phyloP scores from a whole-genome alignment of 2,888 invertebrate species.

The Hemistola chrysoprasaria region DNA sequence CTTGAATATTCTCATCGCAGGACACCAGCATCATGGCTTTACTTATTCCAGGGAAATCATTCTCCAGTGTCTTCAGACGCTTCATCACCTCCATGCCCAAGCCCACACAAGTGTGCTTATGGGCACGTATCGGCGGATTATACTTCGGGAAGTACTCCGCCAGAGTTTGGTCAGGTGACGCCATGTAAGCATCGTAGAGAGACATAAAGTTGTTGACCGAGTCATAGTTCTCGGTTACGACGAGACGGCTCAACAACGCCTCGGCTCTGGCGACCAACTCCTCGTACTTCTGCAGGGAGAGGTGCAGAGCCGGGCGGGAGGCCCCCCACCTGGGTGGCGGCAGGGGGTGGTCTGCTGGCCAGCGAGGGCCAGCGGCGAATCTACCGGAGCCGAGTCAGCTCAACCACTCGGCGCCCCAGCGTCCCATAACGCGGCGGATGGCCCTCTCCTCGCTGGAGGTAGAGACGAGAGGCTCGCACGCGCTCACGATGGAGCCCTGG shows the following conservation, averaged over 20 bases:
- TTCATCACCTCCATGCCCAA: conserved; percentile 92
- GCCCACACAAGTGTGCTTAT: conserved; percentile 95
- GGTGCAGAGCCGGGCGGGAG: conserved; percentile 84
- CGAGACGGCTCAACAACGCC: conserved; percentile 90
- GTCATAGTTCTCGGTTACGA: conserved; percentile 94
- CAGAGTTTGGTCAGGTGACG: conserved; percentile 85
- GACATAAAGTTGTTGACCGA: conserved; percentile 93
- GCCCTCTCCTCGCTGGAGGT: conserved; percentile 73
- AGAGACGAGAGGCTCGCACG: conserved; percentile 53
- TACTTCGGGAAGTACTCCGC: conserved; percentile 91
- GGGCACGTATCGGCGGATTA: conserved; percentile 90
- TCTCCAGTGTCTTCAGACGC: conserved; percentile 82
- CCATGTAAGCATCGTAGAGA: conserved; percentile 85
- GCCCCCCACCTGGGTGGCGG: conserved; percentile 75
- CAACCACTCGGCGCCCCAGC: conserved; percentile 98
- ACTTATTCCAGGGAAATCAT: conserved; percentile 86
- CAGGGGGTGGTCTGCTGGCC: conserved; percentile 76
- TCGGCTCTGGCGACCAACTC: conserved; percentile 91
- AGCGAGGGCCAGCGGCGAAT: conserved; percentile 50
- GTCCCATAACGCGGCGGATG: conserved; percentile 85
- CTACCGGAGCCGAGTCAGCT: conserved; percentile 93
- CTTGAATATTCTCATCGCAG: conserved; percentile 92
- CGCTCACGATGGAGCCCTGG: conserved; percentile 51
- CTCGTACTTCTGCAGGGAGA: conserved; percentile 90
- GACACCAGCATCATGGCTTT: conserved; percentile 89